Conservation (phyloP, 2,888 invertebrate genomes). For the Cyaniris semiargus region DNA sequence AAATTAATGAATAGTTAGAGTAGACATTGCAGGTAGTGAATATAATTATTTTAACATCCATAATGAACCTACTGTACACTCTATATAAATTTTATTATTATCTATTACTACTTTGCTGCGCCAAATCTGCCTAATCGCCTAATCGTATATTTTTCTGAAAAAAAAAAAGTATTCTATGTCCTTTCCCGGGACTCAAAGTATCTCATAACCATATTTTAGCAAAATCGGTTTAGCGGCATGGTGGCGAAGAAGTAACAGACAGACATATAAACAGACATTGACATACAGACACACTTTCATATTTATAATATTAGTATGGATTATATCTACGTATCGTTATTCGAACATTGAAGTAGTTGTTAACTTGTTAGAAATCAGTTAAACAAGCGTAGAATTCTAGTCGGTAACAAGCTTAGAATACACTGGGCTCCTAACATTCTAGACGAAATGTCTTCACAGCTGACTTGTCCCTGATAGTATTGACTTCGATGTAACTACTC, state of each 20-base stretch:
- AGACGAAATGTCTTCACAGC: slow-evolving; percentile 52
- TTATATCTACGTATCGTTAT: background rate
- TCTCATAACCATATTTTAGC: no score
- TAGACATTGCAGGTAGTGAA: background rate
- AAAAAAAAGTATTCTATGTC: no score
- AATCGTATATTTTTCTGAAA: no score
- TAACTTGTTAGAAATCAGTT: slow-evolving; percentile 46
- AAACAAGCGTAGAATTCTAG: slow-evolving; percentile 44
- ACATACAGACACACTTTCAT: no score
- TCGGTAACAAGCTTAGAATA: slow-evolving; percentile 31
- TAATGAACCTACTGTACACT: background rate
- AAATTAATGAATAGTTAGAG: background rate
- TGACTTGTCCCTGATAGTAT: slow-evolving; percentile 26
- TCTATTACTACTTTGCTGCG: no score
- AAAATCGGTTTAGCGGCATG: no score
- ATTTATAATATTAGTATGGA: background rate
- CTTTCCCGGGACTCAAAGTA: no score
- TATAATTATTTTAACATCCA: background rate
- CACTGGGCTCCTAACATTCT: slow-evolving; percentile 47
- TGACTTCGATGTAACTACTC: slow-evolving; percentile 31
- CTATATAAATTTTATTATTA: no score
- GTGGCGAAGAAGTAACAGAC: no score
- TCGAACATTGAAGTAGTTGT: background rate
- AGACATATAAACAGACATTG: no score
- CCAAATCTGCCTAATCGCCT: no score